A percentile compares a stretch with the other conserved stretches of the same genome.
Conservation (phyloP, 2,797 vertebrate species). For the Neosalanx taihuensis region DNA sequence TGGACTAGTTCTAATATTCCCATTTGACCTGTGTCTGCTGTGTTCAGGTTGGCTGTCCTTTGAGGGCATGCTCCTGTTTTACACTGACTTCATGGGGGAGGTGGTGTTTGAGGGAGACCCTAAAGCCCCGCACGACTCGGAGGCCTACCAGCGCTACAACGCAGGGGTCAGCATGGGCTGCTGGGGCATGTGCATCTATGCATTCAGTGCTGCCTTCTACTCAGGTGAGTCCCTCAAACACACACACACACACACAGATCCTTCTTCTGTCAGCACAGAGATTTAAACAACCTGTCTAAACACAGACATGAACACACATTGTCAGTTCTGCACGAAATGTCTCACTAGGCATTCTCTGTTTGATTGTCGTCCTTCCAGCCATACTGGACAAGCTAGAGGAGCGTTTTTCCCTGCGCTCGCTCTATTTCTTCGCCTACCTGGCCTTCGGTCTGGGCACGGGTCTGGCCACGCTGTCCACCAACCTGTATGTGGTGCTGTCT, state of each 20-base stretch:
- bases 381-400: conserved; percentile 95
- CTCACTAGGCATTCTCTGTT: not conserved
- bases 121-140: conserved; percentile 87
- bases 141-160: conserved; percentile 87
- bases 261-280: not conserved
- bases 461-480: conserved; percentile 90
- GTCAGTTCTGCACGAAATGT: conserved; percentile 15
- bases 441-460: conserved; percentile 94
- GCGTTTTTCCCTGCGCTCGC: conserved; percentile 86
- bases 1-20: too few species aligned
- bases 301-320: not conserved
- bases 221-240: conserved; percentile 76
- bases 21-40: not conserved
- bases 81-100: conserved; percentile 99
- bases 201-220: conserved; percentile 97
- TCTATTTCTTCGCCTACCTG: conserved; percentile 96
- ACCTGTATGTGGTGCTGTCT: conserved; percentile 90
- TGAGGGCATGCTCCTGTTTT: conserved; percentile 97
- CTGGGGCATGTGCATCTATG: conserved; percentile 99
- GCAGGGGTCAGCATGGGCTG: conserved; percentile 95
- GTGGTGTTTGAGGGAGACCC: conserved; percentile 94
- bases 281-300: not conserved
- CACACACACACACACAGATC: not conserved
- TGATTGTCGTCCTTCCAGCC: conserved; percentile 66
- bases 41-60: conserved; percentile 93